phyloP scores from a whole-genome alignment of 1,140 invertebrate genomes.

The Cyrtorhinus lividipennis region DNA sequence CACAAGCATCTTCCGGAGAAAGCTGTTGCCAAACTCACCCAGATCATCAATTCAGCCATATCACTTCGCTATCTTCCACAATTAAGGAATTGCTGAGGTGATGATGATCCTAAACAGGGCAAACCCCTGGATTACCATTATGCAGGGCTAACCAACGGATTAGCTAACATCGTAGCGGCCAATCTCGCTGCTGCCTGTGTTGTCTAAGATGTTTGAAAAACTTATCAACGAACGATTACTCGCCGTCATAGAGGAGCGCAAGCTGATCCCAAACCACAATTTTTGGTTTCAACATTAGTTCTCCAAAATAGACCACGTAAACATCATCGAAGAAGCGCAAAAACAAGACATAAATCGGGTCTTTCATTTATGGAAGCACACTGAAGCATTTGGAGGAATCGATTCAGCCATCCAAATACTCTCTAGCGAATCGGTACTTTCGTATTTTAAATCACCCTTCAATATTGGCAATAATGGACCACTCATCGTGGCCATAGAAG shows the following conservation, averaged over 20 bases:
- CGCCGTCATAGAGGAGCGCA: not conserved
- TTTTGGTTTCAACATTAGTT: not conserved
- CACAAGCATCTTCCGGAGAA: too few species aligned
- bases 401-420: conserved; percentile 62
- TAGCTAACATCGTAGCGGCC: not conserved
- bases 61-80: too few species aligned
- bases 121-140: too few species aligned
- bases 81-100: too few species aligned
- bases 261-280: not conserved
- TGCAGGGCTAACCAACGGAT: not conserved
- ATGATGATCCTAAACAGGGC: too few species aligned
- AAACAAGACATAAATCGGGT: conserved; percentile 96
- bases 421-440: conserved; percentile 53
- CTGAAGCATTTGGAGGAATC: conserved; percentile 77
- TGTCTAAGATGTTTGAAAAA: not conserved
- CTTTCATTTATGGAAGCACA: conserved; percentile 86
- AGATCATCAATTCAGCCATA: too few species aligned
- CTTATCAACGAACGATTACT: not conserved
- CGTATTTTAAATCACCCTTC: too few species aligned
- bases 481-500: too few species aligned
- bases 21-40: too few species aligned
- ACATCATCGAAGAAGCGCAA: too few species aligned
- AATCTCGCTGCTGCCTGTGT: not conserved
- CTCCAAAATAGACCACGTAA: not conserved
- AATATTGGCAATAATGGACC: too few species aligned